A percentile compares a stretch with the other conserved stretches of the same genome.
Conservation (phyloP, 1,140 invertebrate species). For the Apolygus lucorum region DNA sequence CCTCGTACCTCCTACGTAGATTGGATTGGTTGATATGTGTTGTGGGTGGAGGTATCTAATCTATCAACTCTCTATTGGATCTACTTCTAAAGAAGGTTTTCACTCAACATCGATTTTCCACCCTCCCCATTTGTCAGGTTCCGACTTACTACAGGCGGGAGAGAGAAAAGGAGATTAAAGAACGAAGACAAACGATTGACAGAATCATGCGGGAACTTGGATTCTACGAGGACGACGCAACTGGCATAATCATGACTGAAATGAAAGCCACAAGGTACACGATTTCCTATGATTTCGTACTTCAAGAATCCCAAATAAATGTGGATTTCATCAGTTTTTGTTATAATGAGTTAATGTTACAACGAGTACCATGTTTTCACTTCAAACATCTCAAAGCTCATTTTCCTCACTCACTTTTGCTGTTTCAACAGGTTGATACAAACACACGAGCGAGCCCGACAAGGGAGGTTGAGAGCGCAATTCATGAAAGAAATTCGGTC, state of each 20-base stretch:
- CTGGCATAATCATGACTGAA: constrained; percentile 53
- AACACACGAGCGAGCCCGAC: constrained; percentile 80
- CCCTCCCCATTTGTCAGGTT: not conserved
- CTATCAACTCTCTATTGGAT: too few species aligned
- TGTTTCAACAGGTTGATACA: constrained; percentile 54
- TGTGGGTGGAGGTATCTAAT: too few species aligned
- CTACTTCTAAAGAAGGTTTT: too few species aligned
- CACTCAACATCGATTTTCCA: too few species aligned
- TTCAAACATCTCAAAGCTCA: too few species aligned
- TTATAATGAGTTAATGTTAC: too few species aligned
- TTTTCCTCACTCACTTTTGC: not conserved
- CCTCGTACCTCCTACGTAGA: too few species aligned
- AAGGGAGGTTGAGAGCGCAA: constrained; percentile 66
- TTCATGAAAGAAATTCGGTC: constrained; percentile 83
- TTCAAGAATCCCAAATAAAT: too few species aligned
- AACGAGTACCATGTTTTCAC: too few species aligned
- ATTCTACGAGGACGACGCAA: constrained; percentile 50
- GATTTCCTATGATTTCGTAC: not conserved
- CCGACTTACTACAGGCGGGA: constrained; percentile 43
- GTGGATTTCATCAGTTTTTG: too few species aligned
- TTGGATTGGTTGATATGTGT: too few species aligned
- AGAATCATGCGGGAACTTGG: constrained; percentile 56
- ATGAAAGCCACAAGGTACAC: constrained; percentile 62
- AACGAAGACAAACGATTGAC: constrained; percentile 52
- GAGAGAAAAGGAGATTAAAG: constrained; percentile 49